Evolutionary conservation across 2,888 invertebrate genomes (phyloP), one percentile per base, ranked within the genome.

Genomic region (Chirona hameri): DNA sequence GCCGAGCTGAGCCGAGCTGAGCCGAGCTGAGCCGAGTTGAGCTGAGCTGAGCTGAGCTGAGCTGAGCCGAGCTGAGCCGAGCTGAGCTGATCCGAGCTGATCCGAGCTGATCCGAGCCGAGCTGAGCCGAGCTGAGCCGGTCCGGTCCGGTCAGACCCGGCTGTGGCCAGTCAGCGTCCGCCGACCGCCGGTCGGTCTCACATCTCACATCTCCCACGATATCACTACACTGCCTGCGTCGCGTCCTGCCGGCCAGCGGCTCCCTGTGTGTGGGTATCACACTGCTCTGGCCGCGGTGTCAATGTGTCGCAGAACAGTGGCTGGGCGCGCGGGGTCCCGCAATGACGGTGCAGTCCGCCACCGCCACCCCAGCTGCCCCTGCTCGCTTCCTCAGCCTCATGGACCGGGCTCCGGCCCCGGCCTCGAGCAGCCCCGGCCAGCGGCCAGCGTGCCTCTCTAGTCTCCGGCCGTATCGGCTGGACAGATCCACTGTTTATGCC

Each of bases 21-120:
- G 72, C 84, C 81, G 83, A 39, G 27, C 69, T 31, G 69, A 60
- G n/a, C 60, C 7, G 55, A 5, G n/a, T 39, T 29, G 24, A 27
- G 48, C 48, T 12, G 24, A 48, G 24, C 79, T 48, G 24, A 46
- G 24, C 48, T 21, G 46, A 48, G 21, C 79, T 3, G 9, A 29
- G 10, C 21, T 79, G 27, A 39, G 18, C 46, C 10, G 39, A 46
- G 31, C 79, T 18, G n/a, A 27, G 21, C 18, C n/a, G 24, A 3
- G 1, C 21, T 18, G 57, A n/a, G n/a, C n/a, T n/a, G n/a, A n/a
- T n/a, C n/a, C n/a, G 83, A 39, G 27, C 69, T 31, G 69, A 60
- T 12, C 60, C 7, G 55, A 5, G n/a, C 80, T 29, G 24, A 27
- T n/a, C 48, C 7, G 24, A 48, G 24, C 79, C 24, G 24, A 46